Evolutionary conservation across 2,113 vertebrate species (phyloP).

Genomic region (Pygoscelis antarcticus): DNA sequence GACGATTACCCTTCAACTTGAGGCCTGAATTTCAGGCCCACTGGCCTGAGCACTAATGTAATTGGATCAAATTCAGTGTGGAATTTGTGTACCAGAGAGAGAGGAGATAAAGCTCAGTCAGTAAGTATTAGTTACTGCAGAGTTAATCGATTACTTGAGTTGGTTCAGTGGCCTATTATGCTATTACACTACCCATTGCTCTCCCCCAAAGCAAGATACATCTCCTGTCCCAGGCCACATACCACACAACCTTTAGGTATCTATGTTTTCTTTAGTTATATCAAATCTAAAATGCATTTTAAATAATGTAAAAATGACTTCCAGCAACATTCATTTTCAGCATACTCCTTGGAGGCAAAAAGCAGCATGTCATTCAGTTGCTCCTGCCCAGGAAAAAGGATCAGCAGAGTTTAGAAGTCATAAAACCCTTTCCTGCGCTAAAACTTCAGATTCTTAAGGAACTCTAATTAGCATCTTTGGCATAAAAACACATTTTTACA

Average conservation of each 20-base stretch:
- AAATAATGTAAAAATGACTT: background rate
- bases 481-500: background rate
- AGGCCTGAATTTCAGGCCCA: background rate
- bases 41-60: background rate
- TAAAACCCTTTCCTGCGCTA: background rate
- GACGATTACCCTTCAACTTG: constrained; percentile 7
- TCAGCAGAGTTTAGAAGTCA: background rate
- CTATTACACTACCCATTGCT: background rate
- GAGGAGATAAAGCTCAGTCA: background rate
- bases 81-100: background rate
- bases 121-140: constrained; percentile 9
- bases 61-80: constrained; percentile 3
- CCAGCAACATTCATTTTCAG: background rate
- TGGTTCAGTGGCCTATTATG: background rate
- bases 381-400: background rate
- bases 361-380: background rate
- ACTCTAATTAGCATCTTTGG: background rate
- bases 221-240: background rate
- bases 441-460: background rate
- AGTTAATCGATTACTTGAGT: background rate
- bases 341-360: background rate
- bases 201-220: background rate
- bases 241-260: background rate
- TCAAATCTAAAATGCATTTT: background rate
- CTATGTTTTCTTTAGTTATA: background rate